These are phyloP conservation scores for Temnothorax longispinosus DNA, from an alignment of 1,140 invertebrate species.

Conservation along the genomic window DNA sequence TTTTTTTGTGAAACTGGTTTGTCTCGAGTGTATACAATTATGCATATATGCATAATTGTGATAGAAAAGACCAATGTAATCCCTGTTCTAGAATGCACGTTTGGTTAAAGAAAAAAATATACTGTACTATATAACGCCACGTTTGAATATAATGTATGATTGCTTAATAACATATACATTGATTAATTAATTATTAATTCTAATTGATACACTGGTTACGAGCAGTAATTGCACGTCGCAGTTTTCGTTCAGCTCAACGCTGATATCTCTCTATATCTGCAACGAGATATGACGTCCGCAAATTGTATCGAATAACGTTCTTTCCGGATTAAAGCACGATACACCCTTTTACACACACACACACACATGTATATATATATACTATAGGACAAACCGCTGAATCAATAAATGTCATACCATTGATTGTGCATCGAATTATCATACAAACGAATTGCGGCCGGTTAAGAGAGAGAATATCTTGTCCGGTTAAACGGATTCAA, in stretches of 20 bases:
- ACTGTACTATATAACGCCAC: too few species aligned
- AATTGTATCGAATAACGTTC: conserved; percentile 7
- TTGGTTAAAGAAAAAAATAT: too few species aligned
- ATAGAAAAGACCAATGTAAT: neutral
- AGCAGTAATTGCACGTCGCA: neutral
- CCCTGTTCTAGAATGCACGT: neutral
- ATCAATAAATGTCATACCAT: conserved; percentile 23
- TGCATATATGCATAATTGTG: neutral
- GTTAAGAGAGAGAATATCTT: neutral
- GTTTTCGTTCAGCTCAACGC: neutral
- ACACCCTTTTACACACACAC: neutral
- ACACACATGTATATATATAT: too few species aligned
- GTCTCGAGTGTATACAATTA: neutral
- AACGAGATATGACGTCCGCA: neutral
- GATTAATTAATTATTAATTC: neutral
- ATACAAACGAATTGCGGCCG: conserved; percentile 3
- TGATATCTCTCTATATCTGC: neutral
- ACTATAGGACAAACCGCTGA: neutral
- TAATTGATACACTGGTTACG: neutral
- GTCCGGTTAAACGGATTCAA: conserved; percentile 53
- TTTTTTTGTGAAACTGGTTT: neutral
- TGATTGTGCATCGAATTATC: conserved; percentile 39
- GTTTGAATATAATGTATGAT: too few species aligned
- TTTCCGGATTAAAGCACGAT: neutral
- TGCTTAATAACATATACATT: neutral